Evolutionary conservation across 35 echinoderm and acorn worm species (phyloP), one percentile per base, ranked within the genome.

Genomic region (Holothuria glaberrima): DNA sequence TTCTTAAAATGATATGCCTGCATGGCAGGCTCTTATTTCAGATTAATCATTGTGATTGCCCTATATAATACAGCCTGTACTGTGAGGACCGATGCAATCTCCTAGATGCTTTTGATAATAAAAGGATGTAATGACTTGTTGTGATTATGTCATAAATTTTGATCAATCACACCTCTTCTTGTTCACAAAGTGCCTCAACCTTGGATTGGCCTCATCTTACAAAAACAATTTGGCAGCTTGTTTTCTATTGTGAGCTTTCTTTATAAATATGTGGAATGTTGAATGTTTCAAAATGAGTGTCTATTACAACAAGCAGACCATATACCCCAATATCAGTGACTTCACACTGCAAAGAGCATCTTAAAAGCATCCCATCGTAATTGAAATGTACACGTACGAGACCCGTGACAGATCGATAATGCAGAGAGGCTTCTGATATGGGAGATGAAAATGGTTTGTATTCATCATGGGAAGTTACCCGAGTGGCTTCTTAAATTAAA

Each of bases 381-480:
- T 84, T 84, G 80, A 84, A 84, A 84, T 61, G 80, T 84, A 63
- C 80, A 33, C 59, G 59, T 58, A 84, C 57, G 80, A 84, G 80
- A 84, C 54, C 80, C 32, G 80, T 84, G 59, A 61, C 80, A 63
- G 80, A 84, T 84, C 80, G 59, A 84, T 84, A 84, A 61, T 84
- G 59, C 80, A 84, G 57, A 84, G 80, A 84, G 80, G 80, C 57
- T 84, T 63, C 80, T 63, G 80, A 84, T 84, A 84, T 61, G 80
- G 30, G 80, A 59, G 74, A 78, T 78, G 38, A 84, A 63, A 63
- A 61, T 84, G 80, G 80, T 84, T 84, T 84, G 80, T 57, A 63
- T 84, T 84, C 80, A 84, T 84, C 80, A 84, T 30, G 80, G 80
- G 80, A 84, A 84, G 54, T 63, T 84, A 59, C 80, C 80, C 54